phyloP scores from a whole-genome alignment of 30 jellyfish, hydroid and myxozoan genomes.

The Cassiopea xamachana region DNA sequence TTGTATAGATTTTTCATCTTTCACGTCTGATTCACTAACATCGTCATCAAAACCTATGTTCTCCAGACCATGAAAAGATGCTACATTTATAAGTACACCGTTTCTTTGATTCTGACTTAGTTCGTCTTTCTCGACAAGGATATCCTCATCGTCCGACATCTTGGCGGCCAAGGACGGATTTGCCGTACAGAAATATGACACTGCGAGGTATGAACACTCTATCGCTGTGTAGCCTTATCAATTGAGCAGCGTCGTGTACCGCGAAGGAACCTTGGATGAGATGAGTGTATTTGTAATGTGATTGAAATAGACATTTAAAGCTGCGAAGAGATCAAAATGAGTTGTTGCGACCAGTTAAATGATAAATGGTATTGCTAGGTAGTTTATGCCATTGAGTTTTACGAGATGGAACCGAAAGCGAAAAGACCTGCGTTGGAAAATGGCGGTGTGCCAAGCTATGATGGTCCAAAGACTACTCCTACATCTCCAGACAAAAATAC shows the following conservation, averaged over 20 bases:
- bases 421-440: not conserved
- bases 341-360: too few relatives aligned
- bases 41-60: constrained; percentile 56
- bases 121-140: constrained; percentile 61
- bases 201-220: not conserved
- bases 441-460: not conserved
- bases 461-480: not conserved
- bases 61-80: constrained; percentile 56
- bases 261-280: too few relatives aligned
- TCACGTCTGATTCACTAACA: not conserved
- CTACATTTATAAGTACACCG: constrained; percentile 56
- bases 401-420: constrained; percentile 3
- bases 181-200: not conserved
- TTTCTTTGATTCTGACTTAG: constrained; percentile 1
- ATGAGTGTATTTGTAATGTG: too few relatives aligned
- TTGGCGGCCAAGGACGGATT: not conserved
- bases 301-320: too few relatives aligned
- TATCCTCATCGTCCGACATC: constrained; percentile 56
- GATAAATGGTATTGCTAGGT: not conserved
- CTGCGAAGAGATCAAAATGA: too few relatives aligned
- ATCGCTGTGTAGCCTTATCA: not conserved
- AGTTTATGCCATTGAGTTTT: not conserved
- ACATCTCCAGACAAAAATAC: not conserved
- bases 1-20: not conserved
- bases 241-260: too few relatives aligned